phyloP scores from a whole-genome alignment of 1,140 invertebrate genomes.

The Bombus soroeensis region DNA sequence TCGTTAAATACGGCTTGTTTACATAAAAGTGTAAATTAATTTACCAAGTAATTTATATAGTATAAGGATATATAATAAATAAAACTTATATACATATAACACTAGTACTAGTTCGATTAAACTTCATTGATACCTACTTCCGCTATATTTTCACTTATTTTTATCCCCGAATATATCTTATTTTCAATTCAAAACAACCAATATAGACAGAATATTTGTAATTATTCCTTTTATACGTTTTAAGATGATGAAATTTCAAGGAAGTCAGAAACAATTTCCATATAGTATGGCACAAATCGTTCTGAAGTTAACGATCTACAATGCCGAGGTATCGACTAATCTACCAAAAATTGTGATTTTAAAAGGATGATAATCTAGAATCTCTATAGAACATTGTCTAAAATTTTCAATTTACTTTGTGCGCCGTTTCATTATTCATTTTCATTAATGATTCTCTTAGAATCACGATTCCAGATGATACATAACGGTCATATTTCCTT shows the following conservation, averaged over 20 bases:
- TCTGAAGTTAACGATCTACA: constrained; percentile 31
- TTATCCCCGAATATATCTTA: too few species aligned
- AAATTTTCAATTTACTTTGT: constrained; percentile 55
- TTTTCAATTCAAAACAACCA: neutral
- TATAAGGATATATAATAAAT: too few species aligned
- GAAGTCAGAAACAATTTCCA: constrained; percentile 22
- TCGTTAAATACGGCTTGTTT: too few species aligned
- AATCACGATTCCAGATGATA: neutral
- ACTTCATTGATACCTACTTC: too few species aligned
- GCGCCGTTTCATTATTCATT: constrained; percentile 57
- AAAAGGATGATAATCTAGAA: constrained; percentile 34
- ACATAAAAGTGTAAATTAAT: too few species aligned
- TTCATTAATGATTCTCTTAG: neutral
- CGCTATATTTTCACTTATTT: too few species aligned
- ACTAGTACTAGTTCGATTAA: too few species aligned
- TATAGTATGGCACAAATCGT: constrained; percentile 23
- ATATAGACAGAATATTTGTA: too few species aligned
- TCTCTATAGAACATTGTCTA: constrained; percentile 47
- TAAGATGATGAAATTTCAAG: neutral
- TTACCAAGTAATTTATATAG: too few species aligned
- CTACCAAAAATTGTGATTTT: constrained; percentile 47
- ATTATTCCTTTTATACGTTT: neutral
- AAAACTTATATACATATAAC: too few species aligned
- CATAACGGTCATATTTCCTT: neutral
- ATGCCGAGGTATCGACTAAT: constrained; percentile 39